Conservation (phyloP, 2,113 vertebrate genomes). For the Phodopus roborovskii region DNA sequence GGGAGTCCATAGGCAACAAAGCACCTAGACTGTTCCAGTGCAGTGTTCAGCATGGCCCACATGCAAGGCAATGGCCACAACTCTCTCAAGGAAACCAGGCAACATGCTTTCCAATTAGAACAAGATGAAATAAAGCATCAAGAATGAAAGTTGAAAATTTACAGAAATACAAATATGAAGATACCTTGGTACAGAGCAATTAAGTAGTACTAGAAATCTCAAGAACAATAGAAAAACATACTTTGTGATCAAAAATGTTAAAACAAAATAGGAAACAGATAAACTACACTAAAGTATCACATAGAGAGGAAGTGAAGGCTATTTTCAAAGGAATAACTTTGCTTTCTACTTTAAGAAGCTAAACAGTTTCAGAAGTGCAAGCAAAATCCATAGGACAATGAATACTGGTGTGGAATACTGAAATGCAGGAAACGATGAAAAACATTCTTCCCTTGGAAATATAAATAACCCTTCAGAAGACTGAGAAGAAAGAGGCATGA, state of each 20-base stretch:
- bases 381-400: not conserved
- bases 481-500: not conserved
- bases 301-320: not conserved
- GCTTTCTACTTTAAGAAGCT: not conserved
- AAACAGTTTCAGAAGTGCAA: not conserved
- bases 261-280: not conserved
- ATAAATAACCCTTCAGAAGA: not conserved
- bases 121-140: not conserved
- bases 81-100: not conserved
- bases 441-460: not conserved
- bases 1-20: not conserved
- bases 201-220: not conserved
- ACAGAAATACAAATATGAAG: not conserved
- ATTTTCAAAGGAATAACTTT: not conserved
- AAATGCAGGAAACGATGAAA: not conserved
- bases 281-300: not conserved
- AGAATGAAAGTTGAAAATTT: not conserved
- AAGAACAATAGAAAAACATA: not conserved
- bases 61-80: fast-evolving
- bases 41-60: not conserved
- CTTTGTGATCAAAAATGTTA: not conserved
- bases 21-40: not conserved
- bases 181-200: not conserved
- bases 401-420: not conserved
- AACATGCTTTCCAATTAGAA: not conserved